Base-by-base conservation (phyloP, 1,140 invertebrate genomes). In the Pygmarrhopalites habei region DNA sequence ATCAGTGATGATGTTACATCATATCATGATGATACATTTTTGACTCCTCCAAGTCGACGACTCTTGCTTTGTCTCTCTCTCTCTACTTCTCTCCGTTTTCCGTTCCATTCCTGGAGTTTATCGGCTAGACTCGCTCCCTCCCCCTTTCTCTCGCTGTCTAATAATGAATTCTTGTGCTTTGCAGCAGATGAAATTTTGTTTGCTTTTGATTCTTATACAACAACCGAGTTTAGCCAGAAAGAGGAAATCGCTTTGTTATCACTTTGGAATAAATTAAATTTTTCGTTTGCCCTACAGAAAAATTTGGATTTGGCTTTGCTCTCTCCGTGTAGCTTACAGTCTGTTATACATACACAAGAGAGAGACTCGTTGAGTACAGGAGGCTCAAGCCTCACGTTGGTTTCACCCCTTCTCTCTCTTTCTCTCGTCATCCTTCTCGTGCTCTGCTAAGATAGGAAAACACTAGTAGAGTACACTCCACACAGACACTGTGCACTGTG, bases 201-300 rank as follows among this genome's bases (percentile, higher is more conserved):
- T 64, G 58, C 62, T 64, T 64, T 64, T 64, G 62, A 64, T 64
- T 64, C 56, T 64, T 64, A 56, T 30, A 52, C 21, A 28, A 49
- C 12, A 47, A 23, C 19, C 5, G 56, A 58, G 52, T 65, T 56
- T 35, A 60, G 39, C 25, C 49, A 56, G 61, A 59, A 62, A 60
- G 58, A 63, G 60, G 65, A 67, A 67, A 67, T 67, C 60, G 61
- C 65, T 67, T 65, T 62, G 63, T 68, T 68, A 65, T 68, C 67
- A 65, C 63, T 68, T 53, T 64, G 63, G 55, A 68, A 68, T 68
- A 68, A 68, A 68, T 68, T 68, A 69, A 69, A 63, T 69, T 69
- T 66, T 69, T 66, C 56, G 55, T n/a, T n/a, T 69, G 61, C 67
- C 67, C 67, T 65, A 57, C 55, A 69, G 64, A 69, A 65, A 69